phyloP scores from a whole-genome alignment of 1,140 invertebrate genomes.

The Ceratosolen solmsi region DNA sequence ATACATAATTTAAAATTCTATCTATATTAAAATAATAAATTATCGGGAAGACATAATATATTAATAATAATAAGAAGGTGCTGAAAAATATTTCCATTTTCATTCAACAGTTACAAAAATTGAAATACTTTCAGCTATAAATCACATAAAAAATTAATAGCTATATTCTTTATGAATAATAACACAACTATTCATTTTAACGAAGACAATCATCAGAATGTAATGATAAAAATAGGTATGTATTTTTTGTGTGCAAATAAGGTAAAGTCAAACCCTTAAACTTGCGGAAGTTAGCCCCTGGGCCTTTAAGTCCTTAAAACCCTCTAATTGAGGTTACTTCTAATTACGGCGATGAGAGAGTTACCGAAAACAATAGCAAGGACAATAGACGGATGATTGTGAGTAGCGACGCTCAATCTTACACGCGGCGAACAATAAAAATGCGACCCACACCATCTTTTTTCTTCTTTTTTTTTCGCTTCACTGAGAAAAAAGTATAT shows the following conservation, averaged over 20 bases:
- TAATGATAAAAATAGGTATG: neutral
- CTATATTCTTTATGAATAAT: neutral
- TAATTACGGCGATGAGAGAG: constrained; percentile 36
- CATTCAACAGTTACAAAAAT: too few species aligned
- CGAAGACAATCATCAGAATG: neutral
- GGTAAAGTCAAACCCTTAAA: constrained; percentile 53
- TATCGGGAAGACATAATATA: too few species aligned
- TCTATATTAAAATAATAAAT: too few species aligned
- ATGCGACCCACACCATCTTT: constrained; percentile 27
- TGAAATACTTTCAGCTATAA: too few species aligned
- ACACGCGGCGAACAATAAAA: constrained; percentile 61
- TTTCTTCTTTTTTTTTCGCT: constrained; percentile 46
- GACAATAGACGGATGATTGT: constrained; percentile 67
- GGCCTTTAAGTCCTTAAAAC: constrained; percentile 72
- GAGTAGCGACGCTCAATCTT: constrained; percentile 59
- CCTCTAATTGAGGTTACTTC: constrained; percentile 69
- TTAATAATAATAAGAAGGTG: too few species aligned
- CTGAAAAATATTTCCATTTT: too few species aligned
- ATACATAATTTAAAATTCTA: too few species aligned
- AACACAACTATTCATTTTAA: neutral
- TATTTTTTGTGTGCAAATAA: neutral
- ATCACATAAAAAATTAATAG: too few species aligned
- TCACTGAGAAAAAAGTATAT: constrained; percentile 49
- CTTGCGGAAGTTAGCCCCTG: constrained; percentile 63
- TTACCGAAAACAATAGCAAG: constrained; percentile 63